These are phyloP conservation scores for Acanthisitta chloris DNA, from an alignment of 2,113 vertebrate species.

Conservation along the genomic window DNA sequence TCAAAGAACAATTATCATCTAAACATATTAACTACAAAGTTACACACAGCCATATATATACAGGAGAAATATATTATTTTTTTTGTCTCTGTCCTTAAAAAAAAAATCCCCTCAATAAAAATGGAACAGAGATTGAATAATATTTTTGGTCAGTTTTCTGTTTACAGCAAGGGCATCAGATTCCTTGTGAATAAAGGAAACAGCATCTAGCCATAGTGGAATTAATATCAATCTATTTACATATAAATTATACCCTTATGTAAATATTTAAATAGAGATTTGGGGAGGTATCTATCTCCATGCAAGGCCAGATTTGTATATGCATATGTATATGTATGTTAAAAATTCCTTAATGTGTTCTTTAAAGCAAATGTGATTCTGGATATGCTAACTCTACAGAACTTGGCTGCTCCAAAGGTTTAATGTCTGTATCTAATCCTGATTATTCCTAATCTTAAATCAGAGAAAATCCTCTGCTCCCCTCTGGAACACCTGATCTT, in stretches of 20 bases:
- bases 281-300: neutral
- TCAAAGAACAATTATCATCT: neutral
- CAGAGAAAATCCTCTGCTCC: constrained; percentile 3
- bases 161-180: neutral
- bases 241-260: neutral
- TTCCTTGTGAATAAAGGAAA: neutral
- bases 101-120: neutral
- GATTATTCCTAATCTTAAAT: constrained; percentile 52
- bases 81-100: neutral
- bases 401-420: neutral
- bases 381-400: neutral
- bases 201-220: neutral
- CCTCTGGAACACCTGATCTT: constrained; percentile 20
- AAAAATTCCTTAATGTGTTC: neutral
- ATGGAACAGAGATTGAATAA: neutral
- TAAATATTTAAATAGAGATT: neutral
- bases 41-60: neutral
- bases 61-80: neutral
- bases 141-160: neutral
- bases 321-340: neutral
- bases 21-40: neutral
- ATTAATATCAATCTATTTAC: neutral
- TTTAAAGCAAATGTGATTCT: neutral
- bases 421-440: constrained; percentile 18
- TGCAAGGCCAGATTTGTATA: neutral